phyloP scores from a whole-genome alignment of 2,797 vertebrate genomes.

The Triplophysa bombifrons region DNA sequence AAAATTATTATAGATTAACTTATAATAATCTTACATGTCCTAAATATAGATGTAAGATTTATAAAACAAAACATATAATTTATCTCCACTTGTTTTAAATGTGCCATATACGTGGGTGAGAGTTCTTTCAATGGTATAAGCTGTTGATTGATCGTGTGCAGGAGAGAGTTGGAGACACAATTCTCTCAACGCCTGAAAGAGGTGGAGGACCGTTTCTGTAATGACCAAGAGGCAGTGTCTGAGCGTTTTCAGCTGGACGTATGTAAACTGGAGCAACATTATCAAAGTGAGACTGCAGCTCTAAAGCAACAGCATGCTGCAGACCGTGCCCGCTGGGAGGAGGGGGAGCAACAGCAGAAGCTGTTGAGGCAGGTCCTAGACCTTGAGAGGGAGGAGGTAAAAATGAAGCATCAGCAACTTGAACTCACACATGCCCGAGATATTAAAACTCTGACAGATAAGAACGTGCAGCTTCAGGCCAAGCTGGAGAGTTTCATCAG shows the following conservation, averaged over 20 bases:
- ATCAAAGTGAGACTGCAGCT: constrained; percentile 74
- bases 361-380: constrained; percentile 72
- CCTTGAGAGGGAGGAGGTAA: constrained; percentile 68
- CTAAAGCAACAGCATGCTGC: constrained; percentile 70
- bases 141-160: constrained; percentile 75
- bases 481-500: constrained; percentile 72
- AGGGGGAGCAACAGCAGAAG: constrained; percentile 53
- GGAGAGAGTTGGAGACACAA: constrained; percentile 84
- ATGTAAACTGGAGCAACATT: constrained; percentile 73
- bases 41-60: background rate
- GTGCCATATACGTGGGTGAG: background rate
- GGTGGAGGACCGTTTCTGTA: constrained; percentile 81
- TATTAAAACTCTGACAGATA: constrained; percentile 67
- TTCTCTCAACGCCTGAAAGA: constrained; percentile 83
- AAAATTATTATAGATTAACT: too few relatives aligned
- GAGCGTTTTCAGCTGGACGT: constrained; percentile 76
- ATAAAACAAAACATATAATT: background rate
- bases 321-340: constrained; percentile 80
- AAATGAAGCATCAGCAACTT: constrained; percentile 70
- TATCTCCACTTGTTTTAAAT: background rate
- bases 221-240: constrained; percentile 77
- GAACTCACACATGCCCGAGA: constrained; percentile 74
- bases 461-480: constrained; percentile 77
- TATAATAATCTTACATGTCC: too few relatives aligned
- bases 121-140: constrained; percentile 20